Evolutionary conservation across 1,140 invertebrate species (phyloP).

Genomic region (Ectropis grisescens): DNA sequence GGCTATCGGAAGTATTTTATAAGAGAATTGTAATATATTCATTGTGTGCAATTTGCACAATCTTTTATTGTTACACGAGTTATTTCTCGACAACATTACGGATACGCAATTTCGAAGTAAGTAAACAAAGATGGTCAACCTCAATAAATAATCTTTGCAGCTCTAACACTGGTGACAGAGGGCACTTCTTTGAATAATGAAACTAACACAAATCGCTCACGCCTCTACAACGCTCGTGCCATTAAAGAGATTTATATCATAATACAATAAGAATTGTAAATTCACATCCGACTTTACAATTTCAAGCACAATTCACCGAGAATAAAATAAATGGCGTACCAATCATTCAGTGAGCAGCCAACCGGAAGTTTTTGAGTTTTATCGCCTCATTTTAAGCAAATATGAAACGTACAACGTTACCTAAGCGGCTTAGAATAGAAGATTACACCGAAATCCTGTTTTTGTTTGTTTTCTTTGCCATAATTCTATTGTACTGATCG

Average conservation of each 20-base stretch:
- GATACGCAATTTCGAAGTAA: too few relatives aligned
- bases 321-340: conserved; percentile 56
- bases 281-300: conserved; percentile 49
- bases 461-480: conserved; percentile 62
- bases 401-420: conserved; percentile 38
- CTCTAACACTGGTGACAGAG: conserved; percentile 22
- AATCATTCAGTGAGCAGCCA: conserved; percentile 44
- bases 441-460: conserved; percentile 62
- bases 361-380: conserved; percentile 62
- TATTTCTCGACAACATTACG: too few relatives aligned
- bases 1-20: too few relatives aligned
- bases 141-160: too few relatives aligned
- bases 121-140: too few relatives aligned
- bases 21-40: too few relatives aligned
- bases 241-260: conserved; percentile 55
- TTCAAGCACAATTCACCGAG: conserved; percentile 39
- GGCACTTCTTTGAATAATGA: conserved; percentile 24
- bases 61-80: too few relatives aligned
- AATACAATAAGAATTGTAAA: conserved; percentile 49
- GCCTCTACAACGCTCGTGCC: conserved; percentile 40
- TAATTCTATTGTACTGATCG: conserved; percentile 42
- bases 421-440: conserved; percentile 50
- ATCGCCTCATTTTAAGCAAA: conserved; percentile 57
- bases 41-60: too few relatives aligned
- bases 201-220: conserved; percentile 31